Conservation (phyloP, 2,113 vertebrate species). For the Dromas ardeola region DNA sequence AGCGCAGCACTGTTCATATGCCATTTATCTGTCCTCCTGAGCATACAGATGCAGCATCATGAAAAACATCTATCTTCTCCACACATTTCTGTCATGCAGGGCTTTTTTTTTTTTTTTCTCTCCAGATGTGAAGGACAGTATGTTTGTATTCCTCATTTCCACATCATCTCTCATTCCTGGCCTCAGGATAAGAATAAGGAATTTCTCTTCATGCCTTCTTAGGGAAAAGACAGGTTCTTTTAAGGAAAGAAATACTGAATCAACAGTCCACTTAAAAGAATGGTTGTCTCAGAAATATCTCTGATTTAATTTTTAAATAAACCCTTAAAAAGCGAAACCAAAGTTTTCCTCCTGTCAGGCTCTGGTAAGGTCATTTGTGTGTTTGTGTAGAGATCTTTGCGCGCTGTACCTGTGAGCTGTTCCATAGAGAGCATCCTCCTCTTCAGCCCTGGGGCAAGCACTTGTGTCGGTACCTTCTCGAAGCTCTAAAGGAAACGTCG, state of each 20-base stretch:
- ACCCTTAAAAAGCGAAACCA: slow-evolving; percentile 66
- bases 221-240: slow-evolving; percentile 36
- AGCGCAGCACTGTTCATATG: background rate
- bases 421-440: background rate
- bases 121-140: slow-evolving; percentile 21
- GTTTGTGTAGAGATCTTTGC: background rate
- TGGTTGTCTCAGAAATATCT: background rate
- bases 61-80: background rate
- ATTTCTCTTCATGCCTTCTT: slow-evolving; percentile 30
- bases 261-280: background rate
- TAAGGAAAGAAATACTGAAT: slow-evolving; percentile 14
- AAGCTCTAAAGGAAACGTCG: background rate
- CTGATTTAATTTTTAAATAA: slow-evolving; percentile 43
- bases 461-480: background rate
- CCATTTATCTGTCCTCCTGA: slow-evolving; percentile 38
- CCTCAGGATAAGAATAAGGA: background rate
- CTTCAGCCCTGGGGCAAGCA: background rate
- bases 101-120: background rate
- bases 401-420: background rate
- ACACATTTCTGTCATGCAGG: background rate
- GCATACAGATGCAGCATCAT: slow-evolving; percentile 55
- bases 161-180: slow-evolving; percentile 10
- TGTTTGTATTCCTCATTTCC: background rate
- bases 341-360: slow-evolving; percentile 62
- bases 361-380: background rate